These are phyloP conservation scores for Sesamia nonagrioides DNA, from an alignment of 1,140 invertebrate genomes.

Conservation along the genomic window DNA sequence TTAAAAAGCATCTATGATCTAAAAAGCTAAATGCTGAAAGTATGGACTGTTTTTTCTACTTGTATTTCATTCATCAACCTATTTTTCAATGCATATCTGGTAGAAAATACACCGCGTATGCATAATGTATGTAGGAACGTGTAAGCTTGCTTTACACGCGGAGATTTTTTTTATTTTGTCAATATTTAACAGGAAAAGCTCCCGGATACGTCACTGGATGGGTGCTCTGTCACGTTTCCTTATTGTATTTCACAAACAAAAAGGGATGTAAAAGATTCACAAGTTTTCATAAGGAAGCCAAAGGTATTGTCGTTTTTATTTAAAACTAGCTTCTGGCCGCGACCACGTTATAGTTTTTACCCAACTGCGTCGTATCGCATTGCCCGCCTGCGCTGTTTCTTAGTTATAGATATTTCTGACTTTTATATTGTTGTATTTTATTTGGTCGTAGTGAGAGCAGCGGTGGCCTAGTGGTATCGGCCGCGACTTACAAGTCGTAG, in stretches of 20 bases:
- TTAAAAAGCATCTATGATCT: too few species aligned
- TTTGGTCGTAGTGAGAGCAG: too few species aligned
- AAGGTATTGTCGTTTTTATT: not conserved
- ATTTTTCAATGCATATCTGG: not conserved
- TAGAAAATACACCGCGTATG: not conserved
- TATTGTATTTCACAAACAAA: slow-evolving; percentile 6
- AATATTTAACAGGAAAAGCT: slow-evolving; percentile 22
- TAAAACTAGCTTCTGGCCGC: too few species aligned
- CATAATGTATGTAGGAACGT: not conserved
- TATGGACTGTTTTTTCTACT: not conserved
- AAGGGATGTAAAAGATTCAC: not conserved
- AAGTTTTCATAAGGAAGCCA: not conserved
- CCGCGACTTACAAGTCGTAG: too few species aligned
- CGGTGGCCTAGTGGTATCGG: too few species aligned
- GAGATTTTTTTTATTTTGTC: slow-evolving; percentile 19
- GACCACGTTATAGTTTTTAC: too few species aligned
- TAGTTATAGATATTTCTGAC: too few species aligned
- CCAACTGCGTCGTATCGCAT: too few species aligned
- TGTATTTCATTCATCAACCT: not conserved
- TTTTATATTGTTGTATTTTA: too few species aligned
- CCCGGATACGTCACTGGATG: not conserved
- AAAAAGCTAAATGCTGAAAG: not conserved
- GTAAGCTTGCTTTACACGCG: not conserved
- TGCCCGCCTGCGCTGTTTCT: too few species aligned
- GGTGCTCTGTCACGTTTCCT: not conserved